These are phyloP conservation scores for Australoheros facetus DNA, from an alignment of 2,797 vertebrate species.

Conservation along the genomic window DNA sequence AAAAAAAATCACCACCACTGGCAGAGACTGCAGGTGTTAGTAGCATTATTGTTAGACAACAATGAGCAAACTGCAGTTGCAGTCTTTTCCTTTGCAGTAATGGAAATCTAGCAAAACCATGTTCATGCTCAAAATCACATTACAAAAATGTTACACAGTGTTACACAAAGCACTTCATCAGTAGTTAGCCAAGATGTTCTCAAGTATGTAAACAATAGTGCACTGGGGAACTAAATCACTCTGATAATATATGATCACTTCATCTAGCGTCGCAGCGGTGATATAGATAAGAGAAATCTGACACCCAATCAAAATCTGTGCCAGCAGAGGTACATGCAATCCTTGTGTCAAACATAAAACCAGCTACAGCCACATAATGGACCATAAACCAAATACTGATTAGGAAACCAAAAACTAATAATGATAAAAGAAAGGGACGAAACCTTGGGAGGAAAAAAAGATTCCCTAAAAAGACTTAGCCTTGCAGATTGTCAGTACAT, in stretches of 20 bases:
- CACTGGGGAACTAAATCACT: not conserved
- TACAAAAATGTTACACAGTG: not conserved
- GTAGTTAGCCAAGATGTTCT: not conserved
- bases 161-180: not conserved
- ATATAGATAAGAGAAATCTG: conserved; percentile 7
- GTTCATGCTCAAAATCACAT: not conserved
- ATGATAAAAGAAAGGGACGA: not conserved
- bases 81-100: not conserved
- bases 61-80: not conserved
- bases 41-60: not conserved
- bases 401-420: not conserved
- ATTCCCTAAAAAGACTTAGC: not conserved
- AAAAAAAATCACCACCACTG: not conserved
- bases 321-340: not conserved
- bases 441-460: not conserved
- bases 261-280: not conserved
- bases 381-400: not conserved
- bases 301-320: not conserved
- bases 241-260: not conserved
- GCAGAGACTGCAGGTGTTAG: not conserved
- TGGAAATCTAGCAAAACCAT: not conserved
- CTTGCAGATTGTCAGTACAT: not conserved
- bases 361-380: not conserved
- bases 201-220: not conserved
- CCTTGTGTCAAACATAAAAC: not conserved